These are phyloP conservation scores for Phyllopteryx taeniolatus DNA, from an alignment of 2,113 vertebrate genomes.

Conservation along the genomic window DNA sequence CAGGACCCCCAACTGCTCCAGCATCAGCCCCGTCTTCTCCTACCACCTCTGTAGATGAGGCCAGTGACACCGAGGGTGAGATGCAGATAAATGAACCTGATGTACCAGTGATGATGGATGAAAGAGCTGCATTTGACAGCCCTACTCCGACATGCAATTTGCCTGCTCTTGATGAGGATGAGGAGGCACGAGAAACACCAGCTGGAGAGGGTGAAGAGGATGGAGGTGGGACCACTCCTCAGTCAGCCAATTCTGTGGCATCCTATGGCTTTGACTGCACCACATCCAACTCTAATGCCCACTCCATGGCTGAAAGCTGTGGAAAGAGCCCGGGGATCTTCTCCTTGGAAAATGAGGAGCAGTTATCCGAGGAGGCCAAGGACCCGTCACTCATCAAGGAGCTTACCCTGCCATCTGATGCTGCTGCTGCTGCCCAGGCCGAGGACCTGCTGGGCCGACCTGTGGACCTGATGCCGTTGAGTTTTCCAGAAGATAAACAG, in stretches of 20 bases:
- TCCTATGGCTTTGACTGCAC: conserved; percentile 80
- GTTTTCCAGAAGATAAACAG: conserved; percentile 42
- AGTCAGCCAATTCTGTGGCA: conserved; percentile 78
- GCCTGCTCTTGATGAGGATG: conserved; percentile 63
- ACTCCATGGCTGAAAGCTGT: conserved; percentile 78
- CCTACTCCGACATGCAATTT: conserved; percentile 50
- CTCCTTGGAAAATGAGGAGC: conserved; percentile 79
- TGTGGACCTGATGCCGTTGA: conserved; percentile 73
- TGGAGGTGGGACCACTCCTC: conserved; percentile 71
- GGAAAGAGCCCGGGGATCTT: conserved; percentile 80
- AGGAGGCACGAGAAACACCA: conserved; percentile 54
- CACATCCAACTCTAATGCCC: conserved; percentile 76
- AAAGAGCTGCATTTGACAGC: conserved; percentile 61
- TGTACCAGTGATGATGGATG: conserved; percentile 37
- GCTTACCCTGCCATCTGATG: conserved; percentile 63
- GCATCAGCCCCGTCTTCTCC: conserved; percentile 71
- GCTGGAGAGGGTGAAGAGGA: conserved; percentile 64
- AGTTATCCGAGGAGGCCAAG: conserved; percentile 75
- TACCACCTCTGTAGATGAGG: conserved; percentile 76
- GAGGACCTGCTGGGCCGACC: conserved; percentile 62
- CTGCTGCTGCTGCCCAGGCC: conserved; percentile 40
- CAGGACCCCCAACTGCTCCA: conserved; percentile 76
- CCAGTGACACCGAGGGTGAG: conserved; percentile 75
- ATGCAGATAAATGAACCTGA: conserved; percentile 73
- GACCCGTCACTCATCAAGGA: conserved; percentile 77